Base-by-base conservation (phyloP, 2,113 vertebrate genomes). In the Pimephales promelas region DNA sequence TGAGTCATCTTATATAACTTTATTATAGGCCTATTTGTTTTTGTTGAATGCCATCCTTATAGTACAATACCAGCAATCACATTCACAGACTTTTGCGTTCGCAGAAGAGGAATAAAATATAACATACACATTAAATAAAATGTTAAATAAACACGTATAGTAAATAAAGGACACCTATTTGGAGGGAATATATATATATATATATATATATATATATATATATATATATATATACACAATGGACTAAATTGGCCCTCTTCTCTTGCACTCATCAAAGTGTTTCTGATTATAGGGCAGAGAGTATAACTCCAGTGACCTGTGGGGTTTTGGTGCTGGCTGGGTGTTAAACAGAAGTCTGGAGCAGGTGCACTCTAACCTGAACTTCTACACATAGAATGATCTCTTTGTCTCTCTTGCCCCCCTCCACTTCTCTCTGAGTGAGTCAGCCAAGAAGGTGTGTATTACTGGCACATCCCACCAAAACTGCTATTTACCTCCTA, bases 401-500 rank as follows among this genome's bases (percentile, higher is more conserved):
- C 40, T 62, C 34, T 62, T 59, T 78, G 76, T 78, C 14, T 78
- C 10, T 40, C 34, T 9, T 47, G 5, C 16, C 57, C 40, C 57
- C 57, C n/a, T 64, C 40, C 36, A 10, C 52, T 57, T 77, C 75
- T 77, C n/a, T 24, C 54, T 78, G 20, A 26, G 49, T 76, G 73
- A 76, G 13, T 78, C 54, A 78, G 11, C 54, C 36, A 64, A 66
- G 59, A 64, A 79, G 59, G 59, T 79, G 77, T 79, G 59, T 28
- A 66, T 79, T 79, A 47, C 77, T n/a, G 59, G 40, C 59, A 79
- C 59, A 79, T 47, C 57, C 77, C 59, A 47, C 4, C 57, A 26
- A 78, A 92, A 95, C 95, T 96, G 94, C 95, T 96, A 95, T 94
- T 95, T 94, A 95, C 22, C 78, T 87, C 72, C 66, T 77, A 31